These are phyloP conservation scores for Oxygymnocypris stewartii DNA, from an alignment of 2,113 vertebrate genomes.

Conservation along the genomic window DNA sequence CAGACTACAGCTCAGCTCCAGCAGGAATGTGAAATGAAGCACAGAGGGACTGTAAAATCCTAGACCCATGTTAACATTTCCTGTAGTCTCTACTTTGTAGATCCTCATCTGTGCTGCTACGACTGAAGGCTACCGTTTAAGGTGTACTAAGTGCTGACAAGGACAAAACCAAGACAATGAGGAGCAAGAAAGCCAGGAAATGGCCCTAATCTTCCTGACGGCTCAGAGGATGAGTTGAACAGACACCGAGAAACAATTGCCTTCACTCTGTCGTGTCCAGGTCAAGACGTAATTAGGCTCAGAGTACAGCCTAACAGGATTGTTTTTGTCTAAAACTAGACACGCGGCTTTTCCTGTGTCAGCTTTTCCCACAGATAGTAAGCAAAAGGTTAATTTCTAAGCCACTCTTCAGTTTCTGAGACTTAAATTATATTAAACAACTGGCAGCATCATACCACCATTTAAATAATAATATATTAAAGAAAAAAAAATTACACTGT, in stretches of 20 bases:
- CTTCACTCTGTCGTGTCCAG: neutral
- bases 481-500: neutral
- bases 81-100: neutral
- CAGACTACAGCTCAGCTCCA: constrained; percentile 2
- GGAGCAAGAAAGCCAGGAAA: constrained; percentile 54
- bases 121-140: constrained; percentile 32
- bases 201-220: constrained; percentile 41
- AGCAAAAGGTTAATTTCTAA: neutral
- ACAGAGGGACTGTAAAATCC: neutral
- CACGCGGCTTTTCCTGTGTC: constrained; percentile 37
- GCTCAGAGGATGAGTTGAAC: constrained; percentile 47
- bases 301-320: constrained; percentile 10
- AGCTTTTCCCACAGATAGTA: constrained; percentile 27
- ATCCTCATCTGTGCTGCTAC: neutral
- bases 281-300: constrained; percentile 45
- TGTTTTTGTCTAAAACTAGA: constrained; percentile 47
- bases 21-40: neutral
- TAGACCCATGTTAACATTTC: neutral
- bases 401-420: neutral
- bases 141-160: constrained; percentile 46
- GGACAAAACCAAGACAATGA: constrained; percentile 48
- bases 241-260: constrained; percentile 29
- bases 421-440: neutral
- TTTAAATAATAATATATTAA: neutral
- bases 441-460: neutral